Evolutionary conservation across 2,888 invertebrate species (phyloP), one percentile per base, ranked within the genome.

Genomic region (Lasius platythorax): DNA sequence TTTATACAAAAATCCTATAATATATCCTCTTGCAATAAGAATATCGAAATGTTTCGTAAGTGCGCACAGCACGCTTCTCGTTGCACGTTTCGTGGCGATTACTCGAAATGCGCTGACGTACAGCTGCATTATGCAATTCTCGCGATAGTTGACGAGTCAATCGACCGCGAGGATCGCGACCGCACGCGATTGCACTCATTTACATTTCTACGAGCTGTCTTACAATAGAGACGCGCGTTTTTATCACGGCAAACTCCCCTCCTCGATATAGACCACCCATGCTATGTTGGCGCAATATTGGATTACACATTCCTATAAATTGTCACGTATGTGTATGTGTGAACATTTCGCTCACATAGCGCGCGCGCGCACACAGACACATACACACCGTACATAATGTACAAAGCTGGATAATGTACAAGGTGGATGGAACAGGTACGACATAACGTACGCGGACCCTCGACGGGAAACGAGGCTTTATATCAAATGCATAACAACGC

Each of bases 401-500:
- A 84, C 75, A 66, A 64, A 76, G 67, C 79, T 76, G 76, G 84
- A 87, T 89, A 85, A 87, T 85, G 83, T 82, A 85, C 82, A 88
- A 89, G 85, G 88, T 79, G 85, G 82, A 83, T 83, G 81, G 87
- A 85, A 79, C 82, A 84, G 82, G 89, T 87, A 85, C 73, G 86
- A 84, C 86, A 70, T 83, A 87, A 86, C 85, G 84, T 89, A 85
- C 79, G 81, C 79, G 78, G 68, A 82, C 81, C 82, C 72, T 72
- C 82, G 72, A 70, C 70, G 73, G 74, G 87, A 87, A 91, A 89
- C 88, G 89, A 90, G 91, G 89, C 90, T 92, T 91, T 91, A 91
- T 91, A 92, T 92, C 91, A 92, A 92, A 91, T 91, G 91, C 92
- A 90, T 91, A 92, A 93, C 91, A 92, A 91, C 89, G 90, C 92